Conservation (phyloP, 2,797 vertebrate species). For the Pangasius larnaudii region DNA sequence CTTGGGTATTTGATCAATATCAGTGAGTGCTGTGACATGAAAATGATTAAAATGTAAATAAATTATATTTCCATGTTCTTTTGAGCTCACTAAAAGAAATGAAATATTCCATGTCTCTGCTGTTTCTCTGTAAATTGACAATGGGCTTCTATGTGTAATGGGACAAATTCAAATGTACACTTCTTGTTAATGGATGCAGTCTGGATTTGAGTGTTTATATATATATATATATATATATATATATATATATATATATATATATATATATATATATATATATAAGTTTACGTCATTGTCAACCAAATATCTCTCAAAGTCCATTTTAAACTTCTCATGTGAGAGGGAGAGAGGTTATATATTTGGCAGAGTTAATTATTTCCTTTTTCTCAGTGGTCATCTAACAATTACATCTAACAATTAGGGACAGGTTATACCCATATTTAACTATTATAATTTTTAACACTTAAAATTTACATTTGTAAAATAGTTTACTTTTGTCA, state of each 20-base stretch:
- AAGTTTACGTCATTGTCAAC: neutral
- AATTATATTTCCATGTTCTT: constrained; percentile 3
- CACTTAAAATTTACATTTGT: neutral
- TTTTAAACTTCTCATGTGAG: neutral
- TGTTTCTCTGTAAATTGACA: neutral
- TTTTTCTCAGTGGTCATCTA: constrained; percentile 11
- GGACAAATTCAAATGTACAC: neutral
- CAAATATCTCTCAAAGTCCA: constrained; percentile 38
- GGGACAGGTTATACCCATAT: neutral
- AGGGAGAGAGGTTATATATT: constrained; percentile 25
- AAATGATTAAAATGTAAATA: constrained; percentile 43
- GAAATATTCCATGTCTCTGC: neutral
- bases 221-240: too few relatives aligned
- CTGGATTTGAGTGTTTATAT: neutral
- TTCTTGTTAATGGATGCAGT: neutral
- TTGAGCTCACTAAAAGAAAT: neutral
- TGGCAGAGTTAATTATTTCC: constrained; percentile 36
- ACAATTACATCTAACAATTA: constrained; percentile 33
- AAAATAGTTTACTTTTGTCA: neutral
- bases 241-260: neutral
- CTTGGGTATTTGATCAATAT: constrained; percentile 30
- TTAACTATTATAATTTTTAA: neutral
- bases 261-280: neutral
- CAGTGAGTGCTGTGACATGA: constrained; percentile 25
- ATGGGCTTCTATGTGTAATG: neutral